Conservation (phyloP, 2,113 vertebrate species). For the Sciurus niger region DNA sequence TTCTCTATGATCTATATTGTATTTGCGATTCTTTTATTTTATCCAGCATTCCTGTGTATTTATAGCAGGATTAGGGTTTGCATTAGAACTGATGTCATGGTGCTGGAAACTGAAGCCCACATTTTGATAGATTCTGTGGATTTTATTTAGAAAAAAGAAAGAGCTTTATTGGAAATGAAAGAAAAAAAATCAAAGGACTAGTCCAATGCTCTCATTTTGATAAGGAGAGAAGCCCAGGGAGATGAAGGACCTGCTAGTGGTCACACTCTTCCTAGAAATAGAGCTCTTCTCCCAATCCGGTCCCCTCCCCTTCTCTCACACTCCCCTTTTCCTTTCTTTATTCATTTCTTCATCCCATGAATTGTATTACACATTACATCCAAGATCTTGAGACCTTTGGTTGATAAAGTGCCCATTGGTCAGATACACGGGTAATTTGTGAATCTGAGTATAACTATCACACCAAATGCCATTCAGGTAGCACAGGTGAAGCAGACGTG, state of each 20-base stretch:
- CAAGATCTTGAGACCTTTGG: background rate
- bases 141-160: slow-evolving; percentile 31
- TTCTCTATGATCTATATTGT: background rate
- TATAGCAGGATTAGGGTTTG: background rate
- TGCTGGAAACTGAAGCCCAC: background rate
- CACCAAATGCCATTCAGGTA: background rate
- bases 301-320: background rate
- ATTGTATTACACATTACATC: background rate
- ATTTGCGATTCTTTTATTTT: background rate
- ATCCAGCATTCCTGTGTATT: background rate
- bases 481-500: background rate
- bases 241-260: background rate
- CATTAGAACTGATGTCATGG: background rate
- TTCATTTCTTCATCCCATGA: background rate
- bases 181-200: background rate
- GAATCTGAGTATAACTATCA: background rate
- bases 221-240: background rate
- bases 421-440: background rate
- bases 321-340: background rate
- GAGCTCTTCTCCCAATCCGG: background rate
- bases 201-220: background rate
- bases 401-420: background rate
- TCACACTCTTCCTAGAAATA: background rate
- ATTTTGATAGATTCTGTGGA: background rate
- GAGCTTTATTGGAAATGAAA: background rate